Percentiles rank a stretch among this genome's conserved stretches.
Conservation (phyloP, 1,140 invertebrate species). For the Cepaea nemoralis region DNA sequence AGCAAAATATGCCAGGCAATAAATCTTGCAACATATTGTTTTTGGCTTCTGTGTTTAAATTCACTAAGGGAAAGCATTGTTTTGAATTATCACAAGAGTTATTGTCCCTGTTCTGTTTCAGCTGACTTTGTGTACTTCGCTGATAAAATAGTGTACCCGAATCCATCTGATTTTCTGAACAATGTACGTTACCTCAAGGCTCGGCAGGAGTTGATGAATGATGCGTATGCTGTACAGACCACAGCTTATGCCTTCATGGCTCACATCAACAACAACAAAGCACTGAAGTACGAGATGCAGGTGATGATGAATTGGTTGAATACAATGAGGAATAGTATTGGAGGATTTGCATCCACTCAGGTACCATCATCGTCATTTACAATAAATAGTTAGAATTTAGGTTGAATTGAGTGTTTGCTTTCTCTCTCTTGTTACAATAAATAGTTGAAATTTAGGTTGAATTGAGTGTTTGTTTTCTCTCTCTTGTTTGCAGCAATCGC, state of each 20-base stretch:
- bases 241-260: conserved; percentile 93
- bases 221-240: conserved; percentile 91
- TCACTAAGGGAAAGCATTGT: too few relatives aligned
- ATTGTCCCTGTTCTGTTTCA: conserved; percentile 45
- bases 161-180: conserved; percentile 63
- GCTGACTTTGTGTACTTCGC: conserved; percentile 64
- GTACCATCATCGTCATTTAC: conserved; percentile 62
- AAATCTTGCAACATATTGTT: too few relatives aligned
- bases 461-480: not conserved
- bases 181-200: conserved; percentile 88
- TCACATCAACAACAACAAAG: conserved; percentile 73
- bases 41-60: too few relatives aligned
- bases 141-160: conserved; percentile 61
- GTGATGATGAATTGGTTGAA: conserved; percentile 92
- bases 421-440: conserved; percentile 8
- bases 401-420: not conserved
- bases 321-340: conserved; percentile 87
- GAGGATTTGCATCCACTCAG: conserved; percentile 94
- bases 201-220: conserved; percentile 82
- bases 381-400: not conserved
- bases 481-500: too few relatives aligned
- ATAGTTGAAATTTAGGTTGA: too few relatives aligned
- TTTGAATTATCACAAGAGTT: too few relatives aligned
- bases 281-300: conserved; percentile 52
- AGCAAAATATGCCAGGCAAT: too few relatives aligned